phyloP scores from a whole-genome alignment of 2,113 vertebrate genomes.

The Alectura lathami region DNA sequence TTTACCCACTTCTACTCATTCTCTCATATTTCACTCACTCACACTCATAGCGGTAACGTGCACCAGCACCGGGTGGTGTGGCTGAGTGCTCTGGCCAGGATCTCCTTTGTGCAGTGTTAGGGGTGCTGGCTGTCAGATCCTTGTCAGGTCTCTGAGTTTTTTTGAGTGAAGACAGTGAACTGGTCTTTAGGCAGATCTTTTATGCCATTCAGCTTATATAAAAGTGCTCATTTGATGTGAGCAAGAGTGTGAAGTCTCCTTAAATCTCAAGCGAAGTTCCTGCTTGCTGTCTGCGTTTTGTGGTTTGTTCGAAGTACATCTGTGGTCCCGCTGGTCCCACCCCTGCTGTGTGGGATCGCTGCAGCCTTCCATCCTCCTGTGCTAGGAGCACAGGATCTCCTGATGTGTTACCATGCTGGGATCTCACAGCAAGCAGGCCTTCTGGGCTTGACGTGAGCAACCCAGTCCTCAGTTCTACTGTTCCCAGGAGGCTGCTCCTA shows the following conservation, averaged over 20 bases:
- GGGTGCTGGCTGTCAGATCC: not conserved
- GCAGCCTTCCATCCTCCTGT: not conserved
- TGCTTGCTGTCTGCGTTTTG: not conserved
- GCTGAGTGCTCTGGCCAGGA: not conserved
- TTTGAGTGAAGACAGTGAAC: not conserved
- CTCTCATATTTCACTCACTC: not conserved
- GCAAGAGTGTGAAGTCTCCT: not conserved
- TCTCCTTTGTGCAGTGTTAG: not conserved
- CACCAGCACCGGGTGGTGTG: not conserved
- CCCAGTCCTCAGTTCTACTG: not conserved
- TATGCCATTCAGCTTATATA: not conserved
- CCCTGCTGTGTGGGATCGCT: not conserved
- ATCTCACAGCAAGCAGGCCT: not conserved
- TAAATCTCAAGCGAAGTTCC: not conserved
- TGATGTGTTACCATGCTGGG: not conserved
- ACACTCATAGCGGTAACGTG: not conserved
- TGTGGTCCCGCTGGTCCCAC: not conserved
- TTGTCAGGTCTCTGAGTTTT: not conserved
- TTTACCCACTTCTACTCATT: not conserved
- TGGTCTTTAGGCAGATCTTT: not conserved
- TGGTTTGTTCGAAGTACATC: fast-evolving
- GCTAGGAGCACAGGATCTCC: not conserved
- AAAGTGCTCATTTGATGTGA: not conserved
- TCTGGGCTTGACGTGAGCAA: not conserved
- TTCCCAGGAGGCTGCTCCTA: not conserved